Conservation (phyloP, 1,140 invertebrate species). For the Drosophila arawakana region DNA sequence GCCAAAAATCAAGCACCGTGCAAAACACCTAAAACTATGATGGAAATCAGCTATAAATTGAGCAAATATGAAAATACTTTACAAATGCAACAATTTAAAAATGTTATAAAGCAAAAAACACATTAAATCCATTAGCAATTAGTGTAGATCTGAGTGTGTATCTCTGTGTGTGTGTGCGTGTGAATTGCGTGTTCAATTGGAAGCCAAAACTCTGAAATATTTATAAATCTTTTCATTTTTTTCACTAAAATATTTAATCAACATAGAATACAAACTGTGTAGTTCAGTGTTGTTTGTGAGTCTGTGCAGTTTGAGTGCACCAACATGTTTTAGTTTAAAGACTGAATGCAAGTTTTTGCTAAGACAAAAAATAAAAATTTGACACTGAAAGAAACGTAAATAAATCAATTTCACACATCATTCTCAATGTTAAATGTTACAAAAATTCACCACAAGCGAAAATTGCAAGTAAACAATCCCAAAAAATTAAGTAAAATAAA, state of each 20-base stretch:
- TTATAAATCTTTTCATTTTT: neutral
- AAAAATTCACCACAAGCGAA: constrained; percentile 18
- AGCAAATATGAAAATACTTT: constrained; percentile 10
- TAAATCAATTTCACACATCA: constrained; percentile 17
- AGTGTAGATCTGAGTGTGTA: constrained; percentile 58
- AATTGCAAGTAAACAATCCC: constrained; percentile 30
- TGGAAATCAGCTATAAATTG: constrained; percentile 7
- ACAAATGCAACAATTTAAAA: constrained; percentile 52
- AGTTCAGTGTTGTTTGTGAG: constrained; percentile 14
- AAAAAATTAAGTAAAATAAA: constrained; percentile 36
- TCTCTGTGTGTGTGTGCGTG: constrained; percentile 40
- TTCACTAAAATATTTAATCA: constrained; percentile 25
- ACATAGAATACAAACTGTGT: constrained; percentile 11
- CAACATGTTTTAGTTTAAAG: constrained; percentile 62
- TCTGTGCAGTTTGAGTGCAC: neutral
- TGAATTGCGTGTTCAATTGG: constrained; percentile 43
- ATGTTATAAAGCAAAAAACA: constrained; percentile 35
- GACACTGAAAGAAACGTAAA: constrained; percentile 2
- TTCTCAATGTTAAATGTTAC: constrained; percentile 42
- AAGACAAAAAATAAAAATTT: constrained; percentile 2
- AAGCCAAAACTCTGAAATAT: constrained; percentile 33
- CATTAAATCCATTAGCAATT: constrained; percentile 62
- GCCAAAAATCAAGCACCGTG: constrained; percentile 73
- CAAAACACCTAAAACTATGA: constrained; percentile 48
- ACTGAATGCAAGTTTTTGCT: constrained; percentile 56